These are phyloP conservation scores for Mola mola DNA, from an alignment of 2,113 vertebrate species.

Conservation along the genomic window DNA sequence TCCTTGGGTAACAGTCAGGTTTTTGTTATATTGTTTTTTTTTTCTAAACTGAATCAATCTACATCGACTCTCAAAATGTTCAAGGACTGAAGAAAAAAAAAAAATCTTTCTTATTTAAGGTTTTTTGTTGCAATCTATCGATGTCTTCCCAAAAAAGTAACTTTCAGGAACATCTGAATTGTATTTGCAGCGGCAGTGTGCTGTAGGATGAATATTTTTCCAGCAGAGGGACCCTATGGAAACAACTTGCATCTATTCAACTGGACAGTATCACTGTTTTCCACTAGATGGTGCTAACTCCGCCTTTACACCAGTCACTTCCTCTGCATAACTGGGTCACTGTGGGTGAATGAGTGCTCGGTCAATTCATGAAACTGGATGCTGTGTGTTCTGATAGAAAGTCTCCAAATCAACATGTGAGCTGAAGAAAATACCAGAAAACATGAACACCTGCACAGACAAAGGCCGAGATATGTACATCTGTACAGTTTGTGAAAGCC, in stretches of 20 bases:
- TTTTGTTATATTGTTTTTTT: background rate
- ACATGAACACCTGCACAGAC: background rate
- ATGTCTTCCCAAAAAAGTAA: no score
- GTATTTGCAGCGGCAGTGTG: background rate
- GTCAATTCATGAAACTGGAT: constrained; percentile 37
- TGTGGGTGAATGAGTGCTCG: constrained; percentile 36
- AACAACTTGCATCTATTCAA: constrained; percentile 2
- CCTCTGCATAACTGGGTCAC: constrained; percentile 59
- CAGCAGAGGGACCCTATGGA: constrained; percentile 74
- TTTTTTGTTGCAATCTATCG: background rate
- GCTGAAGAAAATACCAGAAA: background rate
- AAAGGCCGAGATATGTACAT: background rate
- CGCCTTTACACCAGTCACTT: constrained; percentile 1
- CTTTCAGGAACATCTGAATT: constrained; percentile 1
- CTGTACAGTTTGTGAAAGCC: no score
- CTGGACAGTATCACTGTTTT: constrained; percentile 22
- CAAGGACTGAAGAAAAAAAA: background rate
- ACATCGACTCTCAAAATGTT: background rate
- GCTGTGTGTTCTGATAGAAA: constrained; percentile 11
- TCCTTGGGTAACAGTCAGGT: background rate
- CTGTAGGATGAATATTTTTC: constrained; percentile 61
- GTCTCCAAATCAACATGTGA: background rate
- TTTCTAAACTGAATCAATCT: background rate
- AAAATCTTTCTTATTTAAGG: background rate
- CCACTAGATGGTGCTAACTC: constrained; percentile 74